Evolutionary conservation across 1,140 invertebrate species (phyloP).

Genomic region (Colletes gigas): DNA sequence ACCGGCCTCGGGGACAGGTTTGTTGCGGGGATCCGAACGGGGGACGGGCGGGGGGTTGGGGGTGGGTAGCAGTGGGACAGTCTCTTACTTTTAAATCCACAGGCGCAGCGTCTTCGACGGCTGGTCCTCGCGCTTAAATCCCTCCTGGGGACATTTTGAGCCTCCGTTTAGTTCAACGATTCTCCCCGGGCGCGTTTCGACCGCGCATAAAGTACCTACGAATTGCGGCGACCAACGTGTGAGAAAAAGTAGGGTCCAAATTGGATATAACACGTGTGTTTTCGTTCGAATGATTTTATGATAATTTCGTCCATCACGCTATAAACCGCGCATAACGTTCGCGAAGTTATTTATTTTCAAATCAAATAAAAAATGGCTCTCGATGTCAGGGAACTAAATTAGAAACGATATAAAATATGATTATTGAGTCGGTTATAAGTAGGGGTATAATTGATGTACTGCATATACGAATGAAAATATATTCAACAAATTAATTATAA

Average conservation of each 20-base stretch:
- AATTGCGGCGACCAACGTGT: too few relatives aligned
- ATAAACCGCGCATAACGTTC: too few relatives aligned
- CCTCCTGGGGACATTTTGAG: constrained; percentile 67
- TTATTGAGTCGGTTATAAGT: too few relatives aligned
- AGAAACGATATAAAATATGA: too few relatives aligned
- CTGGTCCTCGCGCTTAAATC: constrained; percentile 57
- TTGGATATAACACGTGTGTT: not conserved
- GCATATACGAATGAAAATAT: too few relatives aligned
- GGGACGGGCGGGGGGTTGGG: not conserved
- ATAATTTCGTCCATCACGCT: not conserved
- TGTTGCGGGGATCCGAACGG: constrained; percentile 12
- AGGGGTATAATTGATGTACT: too few relatives aligned
- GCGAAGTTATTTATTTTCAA: too few relatives aligned
- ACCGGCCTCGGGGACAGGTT: constrained; percentile 62
- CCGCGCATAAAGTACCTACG: not conserved
- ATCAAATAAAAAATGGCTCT: too few relatives aligned
- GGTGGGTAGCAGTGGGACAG: not conserved
- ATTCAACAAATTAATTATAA: too few relatives aligned
- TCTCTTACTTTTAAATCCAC: not conserved
- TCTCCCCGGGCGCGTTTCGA: not conserved
- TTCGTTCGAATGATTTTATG: not conserved
- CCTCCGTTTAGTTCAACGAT: constrained; percentile 21
- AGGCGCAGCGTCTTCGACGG: constrained; percentile 25
- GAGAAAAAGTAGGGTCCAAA: not conserved
- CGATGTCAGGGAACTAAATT: too few relatives aligned